Evolutionary conservation across 2,113 vertebrate genomes (phyloP), one percentile per base, ranked within the genome.

Genomic region (Anolis carolinensis): DNA sequence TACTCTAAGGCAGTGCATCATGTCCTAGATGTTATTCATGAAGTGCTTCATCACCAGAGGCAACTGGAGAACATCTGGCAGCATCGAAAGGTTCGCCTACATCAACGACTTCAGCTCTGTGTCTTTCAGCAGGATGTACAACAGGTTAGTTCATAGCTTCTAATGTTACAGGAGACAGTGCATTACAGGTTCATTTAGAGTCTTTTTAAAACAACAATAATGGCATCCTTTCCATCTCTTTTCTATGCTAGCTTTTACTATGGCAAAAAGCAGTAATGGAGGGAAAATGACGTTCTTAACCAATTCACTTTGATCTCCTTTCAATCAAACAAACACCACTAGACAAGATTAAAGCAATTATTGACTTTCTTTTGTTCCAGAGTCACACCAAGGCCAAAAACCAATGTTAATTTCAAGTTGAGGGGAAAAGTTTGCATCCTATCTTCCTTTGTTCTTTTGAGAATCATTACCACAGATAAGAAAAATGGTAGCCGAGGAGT

Each of bases 41-140:
- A 99, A 93, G 98, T 99, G 21, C 93, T 99, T 87, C 99, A 99
- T 91, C 98, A 99, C 94, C 99, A 99, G 95, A 96, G 99, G 89
- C 98, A 99, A 88, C 96, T 99, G 67, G 98, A 99, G 88, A 99
- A 98, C 94, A 99, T 99, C 92, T 99, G 98, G 98, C 99, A 99
- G 91, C 99, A 99, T 91, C 98, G 99, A 62, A 99, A 99, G 91
- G 98, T 99, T 44, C 98, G 99, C 52, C 96, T 99, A 16, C 99
- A 99, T 91, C 98, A 99, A 90, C 94, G 99, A 20, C 97, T 99
- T 89, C 99, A 99, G 93, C 97, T 99, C 0, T 99, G 99, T 0
- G 99, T 99, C 79, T 99, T 99, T 92, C 99, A 99, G 84, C 98
- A 99, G 95, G 99, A 99, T 4, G 99, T 99, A 13, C 98, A 99